These are phyloP conservation scores for Myrmecophaga tridactyla DNA, from an alignment of 2,113 vertebrate genomes.

Conservation along the genomic window DNA sequence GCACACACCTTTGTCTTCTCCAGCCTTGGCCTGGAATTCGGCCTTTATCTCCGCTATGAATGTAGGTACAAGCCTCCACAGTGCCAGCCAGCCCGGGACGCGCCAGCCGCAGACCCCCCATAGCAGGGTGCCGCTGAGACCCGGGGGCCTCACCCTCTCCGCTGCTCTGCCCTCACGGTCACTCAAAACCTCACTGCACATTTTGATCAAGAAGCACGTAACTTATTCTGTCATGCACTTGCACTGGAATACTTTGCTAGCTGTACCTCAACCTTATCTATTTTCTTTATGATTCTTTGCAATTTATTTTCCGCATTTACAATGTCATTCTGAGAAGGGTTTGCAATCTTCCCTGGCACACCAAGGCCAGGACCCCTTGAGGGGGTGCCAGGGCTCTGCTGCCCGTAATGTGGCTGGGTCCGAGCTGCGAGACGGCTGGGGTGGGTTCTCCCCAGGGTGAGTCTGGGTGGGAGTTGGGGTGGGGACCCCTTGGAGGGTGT, in stretches of 20 bases:
- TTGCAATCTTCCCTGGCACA: too few relatives aligned
- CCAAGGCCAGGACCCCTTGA: neutral
- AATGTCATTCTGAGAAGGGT: neutral
- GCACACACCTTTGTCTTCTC: neutral
- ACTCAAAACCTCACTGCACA: rapidly evolving
- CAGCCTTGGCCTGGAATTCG: rapidly evolving
- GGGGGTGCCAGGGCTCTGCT: neutral
- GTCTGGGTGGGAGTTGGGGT: too few relatives aligned
- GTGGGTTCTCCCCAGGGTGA: neutral
- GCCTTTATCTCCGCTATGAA: rapidly evolving
- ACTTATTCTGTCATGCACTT: neutral
- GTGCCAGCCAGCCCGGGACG: neutral
- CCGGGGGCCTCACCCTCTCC: rapidly evolving
- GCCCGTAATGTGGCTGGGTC: neutral
- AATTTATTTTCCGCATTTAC: neutral
- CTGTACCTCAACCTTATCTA: rapidly evolving
- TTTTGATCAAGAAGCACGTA: rapidly evolving
- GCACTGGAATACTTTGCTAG: neutral
- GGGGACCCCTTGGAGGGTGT: neutral
- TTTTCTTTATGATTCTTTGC: neutral
- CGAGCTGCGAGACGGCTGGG: too few relatives aligned
- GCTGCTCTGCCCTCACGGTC: too few relatives aligned
- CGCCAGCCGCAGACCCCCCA: too few relatives aligned
- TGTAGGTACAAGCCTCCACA: too few relatives aligned
- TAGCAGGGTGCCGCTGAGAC: too few relatives aligned